These are phyloP conservation scores for Hycleus phaleratus DNA, from an alignment of 1,140 invertebrate genomes.

Conservation along the genomic window DNA sequence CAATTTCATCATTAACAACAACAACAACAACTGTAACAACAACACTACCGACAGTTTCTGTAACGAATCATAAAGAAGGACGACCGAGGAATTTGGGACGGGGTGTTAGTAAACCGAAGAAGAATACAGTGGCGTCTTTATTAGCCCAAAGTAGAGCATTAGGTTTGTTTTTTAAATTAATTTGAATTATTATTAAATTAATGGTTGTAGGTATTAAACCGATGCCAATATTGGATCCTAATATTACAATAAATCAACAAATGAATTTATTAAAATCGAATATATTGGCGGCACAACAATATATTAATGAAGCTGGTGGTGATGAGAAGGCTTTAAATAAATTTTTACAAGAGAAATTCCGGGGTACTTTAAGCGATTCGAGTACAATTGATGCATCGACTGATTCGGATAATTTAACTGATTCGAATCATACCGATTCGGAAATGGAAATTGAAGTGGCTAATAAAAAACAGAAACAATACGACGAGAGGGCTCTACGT, in stretches of 20 bases:
- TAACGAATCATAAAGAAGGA: constrained; percentile 56
- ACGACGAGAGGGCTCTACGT: constrained; percentile 56
- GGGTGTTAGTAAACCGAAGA: constrained; percentile 81
- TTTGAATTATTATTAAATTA: too few relatives aligned
- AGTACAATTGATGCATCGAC: constrained; percentile 46
- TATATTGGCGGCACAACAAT: constrained; percentile 50
- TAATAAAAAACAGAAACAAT: constrained; percentile 42
- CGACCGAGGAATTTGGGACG: constrained; percentile 72
- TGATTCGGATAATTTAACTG: constrained; percentile 48
- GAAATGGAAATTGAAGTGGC: constrained; percentile 39
- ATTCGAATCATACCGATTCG: constrained; percentile 44
- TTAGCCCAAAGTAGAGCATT: constrained; percentile 74
- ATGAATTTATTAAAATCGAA: constrained; percentile 53
- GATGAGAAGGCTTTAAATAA: constrained; percentile 44
- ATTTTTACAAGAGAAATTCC: constrained; percentile 46
- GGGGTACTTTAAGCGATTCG: constrained; percentile 43
- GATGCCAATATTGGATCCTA: constrained; percentile 49
- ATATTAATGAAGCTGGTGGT: constrained; percentile 43
- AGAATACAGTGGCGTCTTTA: constrained; percentile 82
- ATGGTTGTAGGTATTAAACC: constrained; percentile 44
- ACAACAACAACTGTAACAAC: constrained; percentile 16
- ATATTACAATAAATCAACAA: constrained; percentile 50
- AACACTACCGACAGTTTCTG: constrained; percentile 17
- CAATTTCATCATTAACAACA: constrained; percentile 42
- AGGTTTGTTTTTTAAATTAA: background rate